Evolutionary conservation across 2,888 invertebrate genomes (phyloP).

Genomic region (Lottia gigantea): DNA sequence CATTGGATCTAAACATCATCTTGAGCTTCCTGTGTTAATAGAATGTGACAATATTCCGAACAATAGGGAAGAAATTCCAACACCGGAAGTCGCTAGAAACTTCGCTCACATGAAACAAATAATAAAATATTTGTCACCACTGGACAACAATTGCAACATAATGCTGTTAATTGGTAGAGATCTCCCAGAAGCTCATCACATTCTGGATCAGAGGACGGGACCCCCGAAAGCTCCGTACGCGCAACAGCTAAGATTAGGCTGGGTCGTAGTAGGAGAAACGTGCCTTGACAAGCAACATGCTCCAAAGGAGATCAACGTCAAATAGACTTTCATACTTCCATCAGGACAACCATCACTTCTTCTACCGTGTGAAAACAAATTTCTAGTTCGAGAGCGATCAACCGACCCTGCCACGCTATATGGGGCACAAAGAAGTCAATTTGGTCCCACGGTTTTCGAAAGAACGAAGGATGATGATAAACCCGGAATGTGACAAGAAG

Average conservation of each 20-base stretch:
- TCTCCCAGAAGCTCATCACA: constrained; percentile 31
- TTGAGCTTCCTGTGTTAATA: constrained; percentile 24
- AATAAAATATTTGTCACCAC: constrained; percentile 20
- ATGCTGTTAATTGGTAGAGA: constrained; percentile 32
- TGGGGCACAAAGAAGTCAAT: too few relatives aligned
- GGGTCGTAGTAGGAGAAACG: constrained; percentile 32
- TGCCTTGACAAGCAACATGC: constrained; percentile 31
- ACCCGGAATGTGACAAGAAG: too few relatives aligned
- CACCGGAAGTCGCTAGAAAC: constrained; percentile 24
- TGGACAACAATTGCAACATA: constrained; percentile 19
- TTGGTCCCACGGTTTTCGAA: too few relatives aligned
- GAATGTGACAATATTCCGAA: constrained; percentile 30
- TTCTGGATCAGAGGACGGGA: constrained; percentile 28
- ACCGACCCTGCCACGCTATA: too few relatives aligned
- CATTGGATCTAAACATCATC: constrained; percentile 12
- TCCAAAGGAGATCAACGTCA: constrained; percentile 18
- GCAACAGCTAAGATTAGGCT: constrained; percentile 24
- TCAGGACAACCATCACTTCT: too few relatives aligned
- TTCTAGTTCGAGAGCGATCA: too few relatives aligned
- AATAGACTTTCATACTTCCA: background rate
- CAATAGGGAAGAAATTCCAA: constrained; percentile 27
- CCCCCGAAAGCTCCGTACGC: constrained; percentile 25
- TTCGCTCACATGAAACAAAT: constrained; percentile 25
- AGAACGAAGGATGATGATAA: too few relatives aligned
- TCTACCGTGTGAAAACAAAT: too few relatives aligned